Percentiles rank a stretch among this genome's conserved stretches.
Evolutionary conservation across 2,888 invertebrate genomes (phyloP).

Genomic region (Nephrotoma appendiculata): DNA sequence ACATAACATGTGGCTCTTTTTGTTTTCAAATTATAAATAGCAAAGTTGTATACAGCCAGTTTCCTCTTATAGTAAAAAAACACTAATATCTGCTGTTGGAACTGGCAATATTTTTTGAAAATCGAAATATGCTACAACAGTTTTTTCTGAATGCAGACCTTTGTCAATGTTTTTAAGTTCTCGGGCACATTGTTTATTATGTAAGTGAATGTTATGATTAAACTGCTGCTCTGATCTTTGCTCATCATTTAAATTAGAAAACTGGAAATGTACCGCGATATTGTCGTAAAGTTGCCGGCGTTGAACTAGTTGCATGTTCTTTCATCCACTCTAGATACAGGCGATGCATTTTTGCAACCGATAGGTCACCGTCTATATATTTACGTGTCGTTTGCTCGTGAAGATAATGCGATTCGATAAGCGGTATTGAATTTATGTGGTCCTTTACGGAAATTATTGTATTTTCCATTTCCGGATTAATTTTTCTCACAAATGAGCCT

Average conservation of each 20-base stretch:
- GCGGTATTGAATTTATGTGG: not conserved
- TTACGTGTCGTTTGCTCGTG: not conserved
- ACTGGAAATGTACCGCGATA: constrained; percentile 12
- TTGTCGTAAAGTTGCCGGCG: not conserved
- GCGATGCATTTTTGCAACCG: not conserved
- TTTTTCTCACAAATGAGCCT: not conserved
- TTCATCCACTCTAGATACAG: not conserved
- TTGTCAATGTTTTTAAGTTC: not conserved
- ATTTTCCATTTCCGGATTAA: not conserved
- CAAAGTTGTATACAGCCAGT: constrained; percentile 15
- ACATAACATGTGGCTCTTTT: constrained; percentile 15
- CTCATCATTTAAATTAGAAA: constrained; percentile 2
- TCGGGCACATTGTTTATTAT: not conserved
- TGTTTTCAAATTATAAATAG: constrained; percentile 12
- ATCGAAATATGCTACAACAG: constrained; percentile 12
- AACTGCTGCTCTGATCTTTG: constrained; percentile 4
- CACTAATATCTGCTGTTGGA: constrained; percentile 10
- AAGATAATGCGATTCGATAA: not conserved
- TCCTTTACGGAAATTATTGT: not conserved
- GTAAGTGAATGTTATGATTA: not conserved
- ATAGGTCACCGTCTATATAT: not conserved
- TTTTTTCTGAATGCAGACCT: not conserved
- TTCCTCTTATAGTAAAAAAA: constrained; percentile 14
- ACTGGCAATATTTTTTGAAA: constrained; percentile 14
- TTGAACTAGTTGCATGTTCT: not conserved